A percentile compares a stretch with the other conserved stretches of the same genome.
Evolutionary conservation across 1,140 invertebrate genomes (phyloP).

Genomic region (Pseudomyrmex flavicornis): DNA sequence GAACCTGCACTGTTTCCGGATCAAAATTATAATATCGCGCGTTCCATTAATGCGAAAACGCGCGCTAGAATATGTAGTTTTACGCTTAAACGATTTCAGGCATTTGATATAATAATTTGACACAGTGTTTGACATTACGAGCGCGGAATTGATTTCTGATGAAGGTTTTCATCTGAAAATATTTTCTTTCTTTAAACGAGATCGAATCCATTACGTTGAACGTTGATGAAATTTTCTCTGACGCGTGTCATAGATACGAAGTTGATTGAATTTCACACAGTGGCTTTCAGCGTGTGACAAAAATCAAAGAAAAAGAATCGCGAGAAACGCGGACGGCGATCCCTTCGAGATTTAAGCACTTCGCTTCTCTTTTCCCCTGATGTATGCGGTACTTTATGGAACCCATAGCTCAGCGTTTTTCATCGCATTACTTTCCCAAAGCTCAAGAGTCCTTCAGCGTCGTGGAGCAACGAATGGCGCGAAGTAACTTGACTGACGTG

Average conservation of each 20-base stretch:
- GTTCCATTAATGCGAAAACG: not conserved
- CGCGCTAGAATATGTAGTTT: not conserved
- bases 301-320: conserved; percentile 9
- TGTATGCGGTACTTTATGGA: conserved; percentile 55
- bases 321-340: not conserved
- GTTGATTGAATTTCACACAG: conserved; percentile 23
- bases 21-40: not conserved
- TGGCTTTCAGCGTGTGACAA: not conserved
- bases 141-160: conserved; percentile 5
- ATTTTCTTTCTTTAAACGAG: not conserved
- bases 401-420: conserved; percentile 69
- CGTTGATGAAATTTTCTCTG: not conserved
- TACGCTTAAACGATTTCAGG: not conserved
- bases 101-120: conserved; percentile 22
- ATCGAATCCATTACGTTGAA: conserved; percentile 9
- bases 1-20: not conserved
- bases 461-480: conserved; percentile 28
- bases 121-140: not conserved
- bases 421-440: conserved; percentile 65
- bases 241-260: not conserved
- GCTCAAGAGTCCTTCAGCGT: conserved; percentile 57
- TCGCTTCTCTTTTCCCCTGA: conserved; percentile 58
- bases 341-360: conserved; percentile 67
- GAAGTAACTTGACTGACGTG: conserved; percentile 48
- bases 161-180: conserved; percentile 1